Evolutionary conservation across 2,797 vertebrate genomes (phyloP), one percentile per base, ranked within the genome.

Genomic region (Centropyge bicolor): DNA sequence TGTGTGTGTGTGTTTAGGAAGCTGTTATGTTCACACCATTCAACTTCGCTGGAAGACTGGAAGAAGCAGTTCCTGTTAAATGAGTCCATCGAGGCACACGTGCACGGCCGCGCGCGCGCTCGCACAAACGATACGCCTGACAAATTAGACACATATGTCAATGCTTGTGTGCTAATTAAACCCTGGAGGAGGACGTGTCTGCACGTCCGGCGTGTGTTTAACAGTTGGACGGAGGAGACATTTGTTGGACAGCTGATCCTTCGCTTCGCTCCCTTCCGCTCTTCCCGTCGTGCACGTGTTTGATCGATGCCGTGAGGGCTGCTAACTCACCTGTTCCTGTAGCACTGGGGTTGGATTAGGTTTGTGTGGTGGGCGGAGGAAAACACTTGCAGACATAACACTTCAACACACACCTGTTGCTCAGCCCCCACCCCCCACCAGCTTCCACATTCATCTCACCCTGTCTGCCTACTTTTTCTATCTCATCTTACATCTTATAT

Each of bases 11-110:
- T 74, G 81, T 86, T 83, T 81, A 78, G 89, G 93, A 94, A 94
- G 91, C 85, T 86, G 88, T 90, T 86, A 85, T 93, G 91, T 92
- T 94, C 86, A 87, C 92, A 91, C 89, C 84, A 89, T 91, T 92
- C 61, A 73, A 66, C 84, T 82, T 70, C 83, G 70, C 66, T 84
- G 75, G 77, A 83, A 80, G 76, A 75, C 68, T 80, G 82, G 74
- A 90, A 86, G 80, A 82, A 74, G 64, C 48, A 60, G 81, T 82
- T 89, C 83, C 85, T 86, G 82, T 86, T 86, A 76, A 73, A 72
- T 67, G 65, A 73, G 77, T 78, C 78, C 81, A 78, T 74, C 22
- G 38, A 80, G 64, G 59, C 69, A 43, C 6, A 66, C 9, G 4
- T 17, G 27, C 54, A 49, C 24, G 16, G n/a, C n/a, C 62, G 14